Conservation (phyloP, 2,113 vertebrate genomes). For the Octodon degus region DNA sequence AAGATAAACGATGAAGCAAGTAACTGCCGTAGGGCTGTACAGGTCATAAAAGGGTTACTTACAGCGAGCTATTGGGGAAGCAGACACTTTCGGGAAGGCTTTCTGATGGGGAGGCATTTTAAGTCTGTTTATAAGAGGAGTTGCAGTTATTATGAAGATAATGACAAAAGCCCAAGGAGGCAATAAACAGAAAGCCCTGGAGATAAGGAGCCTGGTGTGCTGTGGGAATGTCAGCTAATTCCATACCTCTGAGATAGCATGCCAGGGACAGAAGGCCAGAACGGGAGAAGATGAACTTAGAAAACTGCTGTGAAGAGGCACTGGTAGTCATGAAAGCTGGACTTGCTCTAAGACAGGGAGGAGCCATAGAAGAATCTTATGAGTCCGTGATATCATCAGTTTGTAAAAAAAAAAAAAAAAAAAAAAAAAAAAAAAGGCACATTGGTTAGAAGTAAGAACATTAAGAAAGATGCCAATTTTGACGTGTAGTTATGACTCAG, state of each 20-base stretch:
- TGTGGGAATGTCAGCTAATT: slow-evolving; percentile 19
- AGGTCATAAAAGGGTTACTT: slow-evolving; percentile 19
- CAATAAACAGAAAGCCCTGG: background rate
- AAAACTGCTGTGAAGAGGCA: background rate
- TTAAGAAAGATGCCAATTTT: background rate
- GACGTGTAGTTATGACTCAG: background rate
- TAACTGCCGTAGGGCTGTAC: slow-evolving; percentile 14
- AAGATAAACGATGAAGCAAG: slow-evolving; percentile 42
- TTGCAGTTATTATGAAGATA: background rate
- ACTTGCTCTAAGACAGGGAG: background rate
- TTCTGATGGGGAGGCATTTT: background rate
- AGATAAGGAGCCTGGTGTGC: background rate
- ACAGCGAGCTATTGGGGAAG: background rate
- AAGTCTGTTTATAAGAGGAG: slow-evolving; percentile 8
- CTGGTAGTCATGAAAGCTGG: background rate
- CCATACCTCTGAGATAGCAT: background rate
- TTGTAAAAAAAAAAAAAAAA: background rate
- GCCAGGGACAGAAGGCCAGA: background rate
- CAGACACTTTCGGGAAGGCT: slow-evolving; percentile 13
- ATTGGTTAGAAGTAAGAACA: background rate
- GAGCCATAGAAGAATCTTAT: background rate
- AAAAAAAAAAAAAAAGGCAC: background rate
- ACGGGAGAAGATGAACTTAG: background rate
- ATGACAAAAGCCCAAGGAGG: background rate
- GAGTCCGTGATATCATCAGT: background rate